phyloP scores from a whole-genome alignment of 2,888 invertebrate species.

The Lycia hirtaria region DNA sequence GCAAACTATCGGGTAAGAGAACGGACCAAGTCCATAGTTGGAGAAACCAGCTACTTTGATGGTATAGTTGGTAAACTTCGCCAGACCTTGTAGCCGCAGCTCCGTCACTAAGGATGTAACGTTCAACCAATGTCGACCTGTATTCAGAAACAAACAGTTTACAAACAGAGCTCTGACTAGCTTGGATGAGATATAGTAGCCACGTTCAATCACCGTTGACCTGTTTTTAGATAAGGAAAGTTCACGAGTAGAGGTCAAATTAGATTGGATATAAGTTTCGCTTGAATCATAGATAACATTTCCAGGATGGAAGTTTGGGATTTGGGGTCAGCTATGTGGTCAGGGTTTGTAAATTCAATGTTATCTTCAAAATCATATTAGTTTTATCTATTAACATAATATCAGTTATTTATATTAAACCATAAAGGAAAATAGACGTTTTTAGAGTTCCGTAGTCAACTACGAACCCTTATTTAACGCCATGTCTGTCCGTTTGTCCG shows the following conservation, averaged over 20 bases:
- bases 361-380: background rate
- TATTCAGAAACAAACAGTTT: conserved; percentile 8
- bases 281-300: conserved; percentile 26
- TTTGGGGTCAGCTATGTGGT: conserved; percentile 13
- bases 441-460: too few species aligned
- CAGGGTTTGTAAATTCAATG: conserved; percentile 2
- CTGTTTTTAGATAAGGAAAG: too few species aligned
- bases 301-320: conserved; percentile 18
- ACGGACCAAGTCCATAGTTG: conserved; percentile 92
- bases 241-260: too few species aligned
- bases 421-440: too few species aligned
- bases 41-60: conserved; percentile 94
- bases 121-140: conserved; percentile 79
- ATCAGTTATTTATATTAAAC: too few species aligned
- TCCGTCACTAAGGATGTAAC: conserved; percentile 89
- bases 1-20: conserved; percentile 91
- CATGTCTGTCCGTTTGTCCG: too few species aligned
- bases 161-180: conserved; percentile 13
- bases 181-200: conserved; percentile 4
- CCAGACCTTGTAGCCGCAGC: conserved; percentile 90
- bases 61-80: conserved; percentile 95
- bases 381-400: too few species aligned
- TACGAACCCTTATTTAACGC: too few species aligned
- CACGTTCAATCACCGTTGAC: too few species aligned
- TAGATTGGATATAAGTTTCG: too few species aligned